phyloP scores from a whole-genome alignment of 2,113 vertebrate species.

The Cyprinodon brontotheroides region DNA sequence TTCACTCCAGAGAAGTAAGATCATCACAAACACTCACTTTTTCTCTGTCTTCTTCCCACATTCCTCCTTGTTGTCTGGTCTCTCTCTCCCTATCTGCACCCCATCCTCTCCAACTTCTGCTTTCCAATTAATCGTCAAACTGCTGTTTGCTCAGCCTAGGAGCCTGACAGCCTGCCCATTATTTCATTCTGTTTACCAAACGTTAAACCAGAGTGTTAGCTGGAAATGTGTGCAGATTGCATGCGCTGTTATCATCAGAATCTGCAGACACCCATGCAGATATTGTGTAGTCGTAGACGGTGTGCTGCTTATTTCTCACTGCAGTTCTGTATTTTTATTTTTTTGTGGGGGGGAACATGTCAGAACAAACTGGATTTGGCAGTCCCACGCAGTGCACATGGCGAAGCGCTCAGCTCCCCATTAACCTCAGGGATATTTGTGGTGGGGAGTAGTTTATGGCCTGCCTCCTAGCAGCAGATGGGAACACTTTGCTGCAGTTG shows the following conservation, averaged over 20 bases:
- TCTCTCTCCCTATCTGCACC: neutral
- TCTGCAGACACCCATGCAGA: conserved; percentile 2
- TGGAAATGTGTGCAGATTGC: conserved; percentile 9
- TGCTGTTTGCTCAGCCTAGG: conserved; percentile 14
- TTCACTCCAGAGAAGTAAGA: conserved; percentile 92
- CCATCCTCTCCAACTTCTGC: neutral
- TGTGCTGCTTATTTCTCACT: conserved; percentile 41
- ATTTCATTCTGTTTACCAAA: conserved; percentile 36
- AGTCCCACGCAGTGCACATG: conserved; percentile 43
- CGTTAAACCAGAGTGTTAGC: conserved; percentile 15
- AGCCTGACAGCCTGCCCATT: conserved; percentile 8
- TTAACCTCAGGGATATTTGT: conserved; percentile 73
- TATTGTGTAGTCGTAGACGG: conserved; percentile 21
- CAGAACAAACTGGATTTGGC: conserved; percentile 55
- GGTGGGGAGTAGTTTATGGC: conserved; percentile 64
- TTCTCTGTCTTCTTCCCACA: conserved; percentile 4
- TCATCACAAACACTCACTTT: conserved; percentile 22
- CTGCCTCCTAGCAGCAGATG: conserved; percentile 71
- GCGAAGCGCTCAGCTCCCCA: conserved; percentile 53
- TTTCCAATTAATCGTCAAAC: conserved; percentile 9
- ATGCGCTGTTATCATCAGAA: conserved; percentile 14
- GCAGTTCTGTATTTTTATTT: conserved; percentile 23
- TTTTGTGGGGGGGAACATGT: conserved; percentile 35
- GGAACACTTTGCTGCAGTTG: conserved; percentile 76
- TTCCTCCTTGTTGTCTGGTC: conserved; percentile 12